Conservation (phyloP, 2,888 invertebrate genomes). For the Cephus rjabovi region DNA sequence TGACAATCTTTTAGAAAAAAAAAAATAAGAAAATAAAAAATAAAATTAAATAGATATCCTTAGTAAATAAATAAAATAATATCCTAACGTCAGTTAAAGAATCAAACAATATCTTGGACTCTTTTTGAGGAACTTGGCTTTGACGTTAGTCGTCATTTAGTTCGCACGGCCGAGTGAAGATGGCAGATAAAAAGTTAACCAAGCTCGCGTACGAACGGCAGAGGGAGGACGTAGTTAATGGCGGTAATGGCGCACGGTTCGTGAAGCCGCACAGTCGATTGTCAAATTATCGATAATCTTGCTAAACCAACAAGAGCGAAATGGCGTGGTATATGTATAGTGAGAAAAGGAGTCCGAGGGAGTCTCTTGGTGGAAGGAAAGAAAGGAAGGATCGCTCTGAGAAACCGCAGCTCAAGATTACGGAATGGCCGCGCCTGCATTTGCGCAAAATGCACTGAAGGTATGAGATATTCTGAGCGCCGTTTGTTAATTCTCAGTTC, state of each 20-base stretch:
- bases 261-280: slow-evolving; percentile 49
- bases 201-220: slow-evolving; percentile 5
- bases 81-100: not conserved
- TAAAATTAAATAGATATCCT: not conserved
- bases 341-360: not conserved
- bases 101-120: not conserved
- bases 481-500: not conserved
- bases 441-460: not conserved
- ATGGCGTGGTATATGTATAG: not conserved
- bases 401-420: not conserved
- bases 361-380: not conserved
- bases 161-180: not conserved
- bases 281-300: slow-evolving; percentile 66
- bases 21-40: no score
- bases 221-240: slow-evolving; percentile 17
- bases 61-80: not conserved
- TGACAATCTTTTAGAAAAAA: no score
- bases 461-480: not conserved
- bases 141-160: not conserved
- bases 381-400: not conserved
- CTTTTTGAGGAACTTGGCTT: no score
- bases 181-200: slow-evolving; percentile 3
- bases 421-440: not conserved
- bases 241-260: slow-evolving; percentile 31
- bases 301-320: slow-evolving; percentile 62